Evolutionary conservation across 1,140 invertebrate species (phyloP), one percentile per base, ranked within the genome.

Genomic region (Drosophila ficusphila): DNA sequence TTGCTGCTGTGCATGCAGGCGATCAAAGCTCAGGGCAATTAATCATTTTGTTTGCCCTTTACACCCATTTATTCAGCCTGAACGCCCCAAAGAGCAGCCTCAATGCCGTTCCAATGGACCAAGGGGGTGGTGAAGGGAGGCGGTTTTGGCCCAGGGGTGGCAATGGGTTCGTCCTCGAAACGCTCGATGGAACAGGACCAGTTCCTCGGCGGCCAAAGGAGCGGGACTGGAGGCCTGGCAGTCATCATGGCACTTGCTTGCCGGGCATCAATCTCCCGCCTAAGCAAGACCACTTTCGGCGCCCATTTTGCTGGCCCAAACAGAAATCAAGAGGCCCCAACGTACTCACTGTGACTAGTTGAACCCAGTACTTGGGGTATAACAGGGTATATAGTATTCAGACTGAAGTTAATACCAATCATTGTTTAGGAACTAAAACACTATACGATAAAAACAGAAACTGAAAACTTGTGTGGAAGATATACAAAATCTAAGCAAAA

Each of bases 31-130:
- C 89, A 86, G 54, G 72, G 83, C 85, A 90, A 90, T 90, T 90
- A 90, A 90, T 90, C 89, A 90, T 90, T 90, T 90, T 90, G 79
- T 86, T 88, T 90, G 79, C 83, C 82, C 78, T 90, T 90, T 88
- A 88, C 82, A 82, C 82, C 81, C 82, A 88, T 88, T 88, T 88
- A 88, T 88, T 88, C 82, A 86, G 83, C 82, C 82, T 88, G 82
- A 89, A 89, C 82, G 74, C 83, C 82, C 83, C 82, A 88, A 72
- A 68, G 76, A 71, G 79, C 74, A 61, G 51, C 65, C 58, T 64
- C 70, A 68, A 52, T 76, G 51, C 25, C 46, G 51, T 42, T 46
- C 41, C 39, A 21, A 16, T 23, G 34, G 36, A n/a, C 9, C 8
- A 11, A 4, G 23, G 19, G 47, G 9, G 2, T 1, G n/a, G 31